Evolutionary conservation across 2,888 invertebrate genomes (phyloP), one percentile per base, ranked within the genome.

Genomic region (Orthosia gothica): DNA sequence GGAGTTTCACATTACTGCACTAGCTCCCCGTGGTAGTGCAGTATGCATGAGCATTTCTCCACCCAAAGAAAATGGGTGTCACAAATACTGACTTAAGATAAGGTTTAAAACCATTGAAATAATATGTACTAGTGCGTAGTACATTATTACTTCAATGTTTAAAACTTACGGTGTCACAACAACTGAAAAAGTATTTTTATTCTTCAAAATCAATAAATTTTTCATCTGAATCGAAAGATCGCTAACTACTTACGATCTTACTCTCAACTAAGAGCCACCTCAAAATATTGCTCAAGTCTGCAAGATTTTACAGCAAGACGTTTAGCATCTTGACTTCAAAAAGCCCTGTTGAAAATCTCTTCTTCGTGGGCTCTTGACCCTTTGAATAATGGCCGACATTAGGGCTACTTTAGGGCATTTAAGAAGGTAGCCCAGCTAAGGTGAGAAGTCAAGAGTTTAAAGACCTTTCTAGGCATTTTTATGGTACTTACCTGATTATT

Each of bases 261-360:
- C n/a, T n/a, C 16, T 68, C 5, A 23, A 5, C 3, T 16, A n/a
- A 67, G 52, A 23, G 45, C 50, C 12, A 1, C 47, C 47, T 81
- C 20, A 70, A 55, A 55, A 63, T 66, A 49, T 59, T 66, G n/a
- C 64, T 58, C 2, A 5, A 45, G 26, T 79, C 65, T 47, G 76
- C 70, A 61, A 62, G 32, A 70, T 66, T 50, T 54, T 45, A 9
- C 13, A 69, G 11, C 50, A 45, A 55, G 64, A 11, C 52, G 32
- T 57, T 79, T 59, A 61, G 2, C 7, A 5, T 64, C 76, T 79
- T 59, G 23, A 76, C 62, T 67, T 70, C 62, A 57, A 70, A 80
- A 64, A 58, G 65, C 52, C 5, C 50, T 59, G 62, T 81, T 58
- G 49, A 61, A 45, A 54, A 66, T 3, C 45, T 18, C 68, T 40